phyloP scores from a whole-genome alignment of 2,888 invertebrate genomes.

The Spodoptera exigua region DNA sequence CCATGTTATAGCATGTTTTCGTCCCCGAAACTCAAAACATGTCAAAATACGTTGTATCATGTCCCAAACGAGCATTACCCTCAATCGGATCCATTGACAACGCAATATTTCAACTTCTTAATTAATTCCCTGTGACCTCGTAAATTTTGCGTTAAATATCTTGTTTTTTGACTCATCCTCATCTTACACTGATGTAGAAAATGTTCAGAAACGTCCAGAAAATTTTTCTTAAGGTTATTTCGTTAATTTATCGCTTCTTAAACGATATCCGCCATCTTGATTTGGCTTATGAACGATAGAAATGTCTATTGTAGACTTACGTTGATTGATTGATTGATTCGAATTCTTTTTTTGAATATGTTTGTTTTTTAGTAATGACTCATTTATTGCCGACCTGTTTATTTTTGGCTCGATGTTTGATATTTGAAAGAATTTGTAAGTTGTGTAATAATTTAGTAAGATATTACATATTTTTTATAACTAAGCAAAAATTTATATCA shows the following conservation, averaged over 20 bases:
- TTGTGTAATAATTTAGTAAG: slow-evolving; percentile 34
- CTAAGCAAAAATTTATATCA: too few relatives aligned
- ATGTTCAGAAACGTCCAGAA: slow-evolving; percentile 22
- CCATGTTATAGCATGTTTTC: neutral
- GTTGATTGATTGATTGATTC: slow-evolving; percentile 29
- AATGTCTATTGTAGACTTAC: neutral
- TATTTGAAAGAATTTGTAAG: slow-evolving; percentile 26
- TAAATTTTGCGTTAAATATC: slow-evolving; percentile 40
- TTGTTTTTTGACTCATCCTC: slow-evolving; percentile 46
- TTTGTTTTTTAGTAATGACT: slow-evolving; percentile 18
- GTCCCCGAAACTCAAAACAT: slow-evolving; percentile 9
- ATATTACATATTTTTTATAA: too few relatives aligned
- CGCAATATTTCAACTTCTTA: slow-evolving; percentile 48
- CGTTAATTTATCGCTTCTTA: slow-evolving; percentile 28
- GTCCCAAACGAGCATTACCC: slow-evolving; percentile 32
- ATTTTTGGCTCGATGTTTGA: slow-evolving; percentile 18
- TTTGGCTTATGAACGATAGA: neutral
- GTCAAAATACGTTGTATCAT: slow-evolving; percentile 16
- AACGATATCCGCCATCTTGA: slow-evolving; percentile 26
- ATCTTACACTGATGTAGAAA: slow-evolving; percentile 29
- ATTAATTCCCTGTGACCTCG: slow-evolving; percentile 49
- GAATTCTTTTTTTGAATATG: slow-evolving; percentile 1
- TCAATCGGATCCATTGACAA: slow-evolving; percentile 37
- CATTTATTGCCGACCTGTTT: slow-evolving; percentile 25
- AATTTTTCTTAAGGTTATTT: slow-evolving; percentile 33